Base-by-base conservation (phyloP, 1,140 invertebrate species). In the Drosophila nigromelanica region DNA sequence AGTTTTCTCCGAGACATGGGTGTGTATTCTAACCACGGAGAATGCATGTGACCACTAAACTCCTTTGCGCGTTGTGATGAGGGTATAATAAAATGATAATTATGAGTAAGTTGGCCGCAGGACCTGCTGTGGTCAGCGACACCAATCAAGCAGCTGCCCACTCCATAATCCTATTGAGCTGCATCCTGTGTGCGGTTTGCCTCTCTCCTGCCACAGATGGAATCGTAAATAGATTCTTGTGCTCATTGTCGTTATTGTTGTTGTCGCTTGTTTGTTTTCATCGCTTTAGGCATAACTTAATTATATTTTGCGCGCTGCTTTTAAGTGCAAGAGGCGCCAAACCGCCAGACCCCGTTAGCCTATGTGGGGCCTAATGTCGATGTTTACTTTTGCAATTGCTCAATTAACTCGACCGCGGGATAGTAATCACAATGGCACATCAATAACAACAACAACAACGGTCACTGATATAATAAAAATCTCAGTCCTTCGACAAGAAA, bases 301-400 rank as follows among this genome's bases (percentile, higher is more conserved):
- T 76, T 76, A 76, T 76, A 76, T 76, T 73, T 76, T 76, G 58
- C 54, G 58, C 74, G 50, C 35, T 73, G 59, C 50, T 67, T 72
- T 64, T 64, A 45, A 70, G 35, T 48, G 67, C 40, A 50, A 12
- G 30, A 48, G 45, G 37, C 24, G 24, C 15, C 37, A 33, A 27
- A 52, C 5, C 27, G 27, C 5, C 14, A 40, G 12, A 39, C 37
- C 39, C 6, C 10, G 12, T 15, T 43, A 21, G 10, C 27, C 27
- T 14, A 33, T n/a, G 39, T 15, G 14, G 47, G n/a, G 14, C 24
- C 15, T 39, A 42, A 62, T 62, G 74, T 73, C 67, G 55, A 73
- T 77, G 74, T 77, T 76, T 56, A 77, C 62, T 77, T 63, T 77
- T 63, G 74, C 74, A 77, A 77, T 77, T 77, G 74, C 74, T 77